phyloP scores from a whole-genome alignment of 2,797 vertebrate species.

The Malurus leucopterus region DNA sequence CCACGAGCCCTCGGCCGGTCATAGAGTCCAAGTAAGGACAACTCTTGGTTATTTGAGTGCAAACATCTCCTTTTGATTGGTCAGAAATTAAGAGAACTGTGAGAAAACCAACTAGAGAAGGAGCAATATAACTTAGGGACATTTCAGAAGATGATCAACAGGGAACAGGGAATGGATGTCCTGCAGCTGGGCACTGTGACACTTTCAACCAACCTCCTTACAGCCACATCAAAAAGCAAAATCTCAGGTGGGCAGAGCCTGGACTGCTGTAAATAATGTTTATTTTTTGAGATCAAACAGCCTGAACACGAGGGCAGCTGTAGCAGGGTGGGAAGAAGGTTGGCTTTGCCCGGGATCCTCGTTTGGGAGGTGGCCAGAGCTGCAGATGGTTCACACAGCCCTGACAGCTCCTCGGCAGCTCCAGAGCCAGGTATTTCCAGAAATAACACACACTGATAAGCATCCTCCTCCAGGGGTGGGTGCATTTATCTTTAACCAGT shows the following conservation, averaged over 20 bases:
- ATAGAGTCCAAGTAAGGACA: not conserved
- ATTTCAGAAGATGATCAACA: not conserved
- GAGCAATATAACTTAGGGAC: not conserved
- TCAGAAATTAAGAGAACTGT: not conserved
- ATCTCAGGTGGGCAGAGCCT: not conserved
- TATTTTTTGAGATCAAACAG: not conserved
- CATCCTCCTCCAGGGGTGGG: not conserved
- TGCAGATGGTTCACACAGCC: not conserved
- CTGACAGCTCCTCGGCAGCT: not conserved
- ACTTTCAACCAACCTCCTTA: not conserved
- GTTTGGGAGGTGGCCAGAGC: not conserved
- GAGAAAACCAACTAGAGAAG: not conserved
- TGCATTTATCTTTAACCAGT: not conserved
- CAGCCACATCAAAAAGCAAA: not conserved
- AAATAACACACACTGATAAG: not conserved
- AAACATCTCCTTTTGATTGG: not conserved
- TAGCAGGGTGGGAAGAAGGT: not conserved
- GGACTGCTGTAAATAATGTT: not conserved
- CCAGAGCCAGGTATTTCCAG: not conserved
- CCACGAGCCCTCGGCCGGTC: not conserved
- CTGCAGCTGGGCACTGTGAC: not conserved
- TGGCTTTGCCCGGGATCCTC: not conserved
- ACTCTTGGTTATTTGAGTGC: not conserved
- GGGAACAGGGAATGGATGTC: not conserved
- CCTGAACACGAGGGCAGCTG: not conserved